Evolutionary conservation across 35 echinoderm and acorn worm species (phyloP).

Genomic region (Holothuria glaberrima): DNA sequence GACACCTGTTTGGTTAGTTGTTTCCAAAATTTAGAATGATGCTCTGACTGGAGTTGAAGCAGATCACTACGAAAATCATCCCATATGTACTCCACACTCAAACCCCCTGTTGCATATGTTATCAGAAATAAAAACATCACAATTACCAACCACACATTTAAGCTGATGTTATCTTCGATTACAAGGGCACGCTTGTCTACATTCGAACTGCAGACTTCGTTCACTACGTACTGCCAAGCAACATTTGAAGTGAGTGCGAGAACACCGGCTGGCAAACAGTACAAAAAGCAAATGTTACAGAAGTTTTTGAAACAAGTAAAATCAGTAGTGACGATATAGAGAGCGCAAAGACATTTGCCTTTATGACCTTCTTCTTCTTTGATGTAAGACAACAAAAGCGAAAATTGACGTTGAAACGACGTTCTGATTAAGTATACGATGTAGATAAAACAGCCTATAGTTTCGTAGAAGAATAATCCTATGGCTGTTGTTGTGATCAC

Average conservation of each 20-base stretch:
- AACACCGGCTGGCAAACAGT: not conserved
- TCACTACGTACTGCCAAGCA: not conserved
- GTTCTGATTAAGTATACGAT: not conserved
- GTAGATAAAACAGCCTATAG: not conserved
- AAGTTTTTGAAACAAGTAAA: slow-evolving; percentile 23
- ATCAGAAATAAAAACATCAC: not conserved
- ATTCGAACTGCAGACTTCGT: not conserved
- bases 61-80: not conserved
- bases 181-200: not conserved
- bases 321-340: not conserved
- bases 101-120: not conserved
- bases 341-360: not conserved
- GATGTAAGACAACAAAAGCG: slow-evolving; percentile 22
- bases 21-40: not conserved
- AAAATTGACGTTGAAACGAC: slow-evolving; percentile 15
- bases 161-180: no score
- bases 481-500: not conserved
- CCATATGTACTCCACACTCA: not conserved
- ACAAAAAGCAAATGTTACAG: not conserved
- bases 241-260: not conserved
- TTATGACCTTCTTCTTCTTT: not conserved
- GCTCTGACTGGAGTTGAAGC: not conserved
- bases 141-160: not conserved
- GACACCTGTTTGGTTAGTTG: not conserved
- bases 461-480: not conserved